Evolutionary conservation across 1,140 invertebrate genomes (phyloP).

Genomic region (Geopemphigus sp.): DNA sequence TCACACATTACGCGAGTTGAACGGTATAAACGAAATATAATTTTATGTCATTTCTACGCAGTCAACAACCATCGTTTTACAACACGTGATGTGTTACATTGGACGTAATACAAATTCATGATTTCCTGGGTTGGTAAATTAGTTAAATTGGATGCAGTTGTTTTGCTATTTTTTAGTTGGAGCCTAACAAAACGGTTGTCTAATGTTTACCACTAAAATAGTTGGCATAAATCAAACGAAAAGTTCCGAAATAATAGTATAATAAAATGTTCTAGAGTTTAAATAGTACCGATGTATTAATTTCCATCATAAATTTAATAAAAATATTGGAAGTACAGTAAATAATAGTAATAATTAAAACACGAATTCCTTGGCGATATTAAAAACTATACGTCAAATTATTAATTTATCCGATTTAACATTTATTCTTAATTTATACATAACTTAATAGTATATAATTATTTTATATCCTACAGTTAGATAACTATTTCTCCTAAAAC

Average conservation of each 20-base stretch:
- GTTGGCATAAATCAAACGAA: background rate
- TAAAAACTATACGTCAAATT: no score
- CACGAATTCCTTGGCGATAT: no score
- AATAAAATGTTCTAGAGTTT: no score
- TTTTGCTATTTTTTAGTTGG: slow-evolving; percentile 30
- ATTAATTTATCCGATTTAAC: no score
- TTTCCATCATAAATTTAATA: no score
- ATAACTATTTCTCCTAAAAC: no score
- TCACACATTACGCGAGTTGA: background rate
- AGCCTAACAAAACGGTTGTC: slow-evolving; percentile 9
- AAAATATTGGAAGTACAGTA: no score
- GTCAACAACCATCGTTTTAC: slow-evolving; percentile 5
- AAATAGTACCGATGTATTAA: background rate
- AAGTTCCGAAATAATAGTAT: background rate
- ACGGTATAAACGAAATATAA: background rate
- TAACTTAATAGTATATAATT: no score
- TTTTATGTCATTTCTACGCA: slow-evolving; percentile 33
- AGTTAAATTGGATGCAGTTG: slow-evolving; percentile 37
- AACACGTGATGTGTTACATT: slow-evolving; percentile 24
- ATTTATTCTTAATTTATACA: no score
- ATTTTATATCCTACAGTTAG: no score
- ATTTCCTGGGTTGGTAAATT: slow-evolving; percentile 36
- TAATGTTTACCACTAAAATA: background rate
- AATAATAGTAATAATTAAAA: no score
- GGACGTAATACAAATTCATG: slow-evolving; percentile 24